Evolutionary conservation across 2,888 invertebrate species (phyloP), one percentile per base, ranked within the genome.

Genomic region (Oscheius myriophilus): DNA sequence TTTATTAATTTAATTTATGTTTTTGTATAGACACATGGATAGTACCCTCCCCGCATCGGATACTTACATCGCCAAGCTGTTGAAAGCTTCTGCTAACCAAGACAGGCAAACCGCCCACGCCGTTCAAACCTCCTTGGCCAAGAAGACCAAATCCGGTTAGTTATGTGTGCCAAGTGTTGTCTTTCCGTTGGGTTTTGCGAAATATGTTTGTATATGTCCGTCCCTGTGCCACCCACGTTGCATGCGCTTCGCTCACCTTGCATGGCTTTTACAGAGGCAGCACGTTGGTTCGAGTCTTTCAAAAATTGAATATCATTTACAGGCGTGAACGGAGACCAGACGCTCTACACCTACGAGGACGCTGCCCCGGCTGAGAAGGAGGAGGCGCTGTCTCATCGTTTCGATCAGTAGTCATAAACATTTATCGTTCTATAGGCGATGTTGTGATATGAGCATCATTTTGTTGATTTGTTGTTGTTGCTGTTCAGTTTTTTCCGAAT

Each of bases 201-300:
- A 54, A 2, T 26, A n/a, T n/a, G n/a, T n/a, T n/a, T n/a, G n/a
- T n/a, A n/a, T n/a, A 18, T 23, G 18, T 54, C 54, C 23, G 23
- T 21, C 14, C 26, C n/a, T 18, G 52, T 52, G 2, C 52, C 39
- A 54, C 39, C n/a, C 25, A 26, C 14, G 6, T 23, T 33, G 33
- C 33, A 33, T 33, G 33, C 33, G 18, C 23, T 54, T 54, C 21
- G n/a, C 18, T 21, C 43, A n/a, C 57, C 45, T 18, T 59, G 61
- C 49, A 33, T 33, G 33, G 59, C 33, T 49, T 49, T 61, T 61
- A 25, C 61, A 61, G 61, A 61, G 21, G 46, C 61, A n/a, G 49
- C 61, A 61, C 49, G 61, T n/a, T 26, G 21, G 25, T 33, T 51
- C 25, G 21, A 26, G 3, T 61, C 46, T 33, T 33, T 49, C 33